These are phyloP conservation scores for Congeria kusceri DNA, from an alignment of 2,888 invertebrate species.

Conservation along the genomic window DNA sequence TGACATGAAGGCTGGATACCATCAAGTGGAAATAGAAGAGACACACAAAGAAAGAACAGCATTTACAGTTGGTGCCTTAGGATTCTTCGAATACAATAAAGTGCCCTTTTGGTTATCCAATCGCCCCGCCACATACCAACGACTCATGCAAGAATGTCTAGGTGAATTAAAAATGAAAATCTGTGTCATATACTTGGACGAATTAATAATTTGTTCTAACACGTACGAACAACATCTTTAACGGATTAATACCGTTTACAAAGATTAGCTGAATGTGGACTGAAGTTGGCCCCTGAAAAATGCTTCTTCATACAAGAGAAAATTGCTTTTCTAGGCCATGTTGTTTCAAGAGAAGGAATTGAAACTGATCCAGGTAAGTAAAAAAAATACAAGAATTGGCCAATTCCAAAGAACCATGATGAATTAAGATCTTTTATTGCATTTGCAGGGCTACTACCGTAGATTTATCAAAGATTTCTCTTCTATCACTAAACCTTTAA, in stretches of 20 bases:
- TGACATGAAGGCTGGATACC: not conserved
- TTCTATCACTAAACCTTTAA: slow-evolving; percentile 1
- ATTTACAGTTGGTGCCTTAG: slow-evolving; percentile 23
- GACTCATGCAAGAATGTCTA: slow-evolving; percentile 25
- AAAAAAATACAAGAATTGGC: slow-evolving; percentile 1
- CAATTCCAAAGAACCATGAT: slow-evolving; percentile 9
- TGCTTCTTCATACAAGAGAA: slow-evolving; percentile 9
- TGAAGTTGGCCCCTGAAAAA: slow-evolving; percentile 15
- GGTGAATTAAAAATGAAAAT: slow-evolving; percentile 23
- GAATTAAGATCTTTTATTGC: slow-evolving; percentile 15
- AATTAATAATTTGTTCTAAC: slow-evolving; percentile 9
- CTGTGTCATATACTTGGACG: slow-evolving; percentile 16
- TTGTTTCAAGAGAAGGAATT: not conserved
- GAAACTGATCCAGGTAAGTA: slow-evolving; percentile 3
- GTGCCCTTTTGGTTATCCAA: slow-evolving; percentile 19
- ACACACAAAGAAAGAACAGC: slow-evolving; percentile 18
- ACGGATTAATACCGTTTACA: not conserved
- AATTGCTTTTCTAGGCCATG: slow-evolving; percentile 3
- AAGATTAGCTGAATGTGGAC: not conserved
- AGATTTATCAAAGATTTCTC: slow-evolving; percentile 8
- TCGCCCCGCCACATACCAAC: slow-evolving; percentile 18
- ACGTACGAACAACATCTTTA: slow-evolving; percentile 12
- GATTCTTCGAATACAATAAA: slow-evolving; percentile 16
- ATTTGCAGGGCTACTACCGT: slow-evolving; percentile 13
- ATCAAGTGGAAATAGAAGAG: slow-evolving; percentile 22